A percentile compares a stretch with the other conserved stretches of the same genome.
These are phyloP conservation scores for Chondrosia reniformis DNA, from an alignment of 37 sponge, comb jelly and placozoan species.

Conservation along the genomic window DNA sequence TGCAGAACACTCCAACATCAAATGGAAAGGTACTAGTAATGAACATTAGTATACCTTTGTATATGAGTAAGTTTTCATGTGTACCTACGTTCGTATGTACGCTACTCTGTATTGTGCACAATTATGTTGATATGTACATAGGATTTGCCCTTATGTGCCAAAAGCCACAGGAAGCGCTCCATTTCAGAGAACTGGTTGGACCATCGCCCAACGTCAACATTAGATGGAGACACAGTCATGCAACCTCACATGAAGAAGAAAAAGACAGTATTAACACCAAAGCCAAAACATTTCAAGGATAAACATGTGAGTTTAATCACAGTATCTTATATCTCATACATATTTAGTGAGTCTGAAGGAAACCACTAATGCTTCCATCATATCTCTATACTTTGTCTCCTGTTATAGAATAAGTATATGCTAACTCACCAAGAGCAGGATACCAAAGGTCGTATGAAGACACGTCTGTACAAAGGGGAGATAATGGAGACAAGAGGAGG, in stretches of 20 bases:
- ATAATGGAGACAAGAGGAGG: slow-evolving; percentile 72
- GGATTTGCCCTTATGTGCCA: slow-evolving; percentile 6
- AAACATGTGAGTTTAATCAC: slow-evolving; percentile 15
- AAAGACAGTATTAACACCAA: slow-evolving; percentile 84
- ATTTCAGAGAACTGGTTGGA: slow-evolving; percentile 88
- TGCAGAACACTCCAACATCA: slow-evolving; percentile 27
- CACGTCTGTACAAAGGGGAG: slow-evolving; percentile 60
- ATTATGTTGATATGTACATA: too few relatives aligned
- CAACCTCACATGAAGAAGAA: slow-evolving; percentile 91
- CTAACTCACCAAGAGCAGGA: slow-evolving; percentile 61
- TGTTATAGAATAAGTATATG: slow-evolving; percentile 26
- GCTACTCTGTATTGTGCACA: too few relatives aligned
- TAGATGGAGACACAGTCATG: slow-evolving; percentile 67
- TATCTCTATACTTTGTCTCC: slow-evolving; percentile 38
- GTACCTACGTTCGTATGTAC: too few relatives aligned
- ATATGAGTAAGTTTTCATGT: too few relatives aligned
- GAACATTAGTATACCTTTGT: slow-evolving; percentile 1
- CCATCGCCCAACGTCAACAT: slow-evolving; percentile 66
- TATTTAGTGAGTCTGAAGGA: slow-evolving; percentile 50
- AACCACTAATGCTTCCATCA: slow-evolving; percentile 63
- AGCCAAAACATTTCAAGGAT: slow-evolving; percentile 60
- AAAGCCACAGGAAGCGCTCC: slow-evolving; percentile 62
- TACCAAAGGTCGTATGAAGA: slow-evolving; percentile 20
- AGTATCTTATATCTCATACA: not conserved
- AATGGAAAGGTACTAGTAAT: not conserved